Evolutionary conservation across 2,888 invertebrate genomes (phyloP).

Genomic region (Drosophila cognata): DNA sequence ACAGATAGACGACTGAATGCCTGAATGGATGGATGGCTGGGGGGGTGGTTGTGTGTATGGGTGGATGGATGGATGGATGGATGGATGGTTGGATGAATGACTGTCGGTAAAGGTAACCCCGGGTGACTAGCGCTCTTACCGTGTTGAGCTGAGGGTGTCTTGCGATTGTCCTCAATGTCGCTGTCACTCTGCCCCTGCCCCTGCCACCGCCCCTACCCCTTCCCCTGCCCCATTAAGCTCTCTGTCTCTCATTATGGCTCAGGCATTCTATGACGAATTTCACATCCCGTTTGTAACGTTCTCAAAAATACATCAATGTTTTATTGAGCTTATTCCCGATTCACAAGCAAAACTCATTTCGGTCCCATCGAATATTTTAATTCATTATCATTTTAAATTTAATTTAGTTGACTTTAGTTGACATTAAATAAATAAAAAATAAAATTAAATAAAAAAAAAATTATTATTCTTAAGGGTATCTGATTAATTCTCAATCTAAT

Average conservation of each 20-base stretch:
- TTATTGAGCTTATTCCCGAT: background rate
- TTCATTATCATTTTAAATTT: background rate
- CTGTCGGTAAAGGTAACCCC: slow-evolving; percentile 72
- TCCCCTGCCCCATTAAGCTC: background rate
- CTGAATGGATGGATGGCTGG: slow-evolving; percentile 4
- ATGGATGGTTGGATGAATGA: slow-evolving; percentile 30
- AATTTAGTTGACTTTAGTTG: too few relatives aligned
- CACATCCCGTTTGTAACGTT: background rate
- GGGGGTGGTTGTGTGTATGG: background rate
- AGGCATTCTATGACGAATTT: background rate
- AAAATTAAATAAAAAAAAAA: too few relatives aligned
- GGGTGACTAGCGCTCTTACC: slow-evolving; percentile 55
- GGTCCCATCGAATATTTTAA: background rate
- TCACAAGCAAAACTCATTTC: background rate
- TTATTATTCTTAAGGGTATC: too few relatives aligned
- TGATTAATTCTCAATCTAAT: background rate
- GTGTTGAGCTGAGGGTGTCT: slow-evolving; percentile 67
- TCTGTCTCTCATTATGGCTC: slow-evolving; percentile 5
- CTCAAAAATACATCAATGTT: background rate
- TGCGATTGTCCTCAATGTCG: slow-evolving; percentile 68
- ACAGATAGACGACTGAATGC: slow-evolving; percentile 51
- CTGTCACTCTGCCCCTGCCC: slow-evolving; percentile 23
- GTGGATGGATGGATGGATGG: slow-evolving; percentile 7
- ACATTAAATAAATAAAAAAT: too few relatives aligned
- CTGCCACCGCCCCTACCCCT: background rate